Conservation (phyloP, 1,140 invertebrate species). For the Drosophila ogumai region DNA sequence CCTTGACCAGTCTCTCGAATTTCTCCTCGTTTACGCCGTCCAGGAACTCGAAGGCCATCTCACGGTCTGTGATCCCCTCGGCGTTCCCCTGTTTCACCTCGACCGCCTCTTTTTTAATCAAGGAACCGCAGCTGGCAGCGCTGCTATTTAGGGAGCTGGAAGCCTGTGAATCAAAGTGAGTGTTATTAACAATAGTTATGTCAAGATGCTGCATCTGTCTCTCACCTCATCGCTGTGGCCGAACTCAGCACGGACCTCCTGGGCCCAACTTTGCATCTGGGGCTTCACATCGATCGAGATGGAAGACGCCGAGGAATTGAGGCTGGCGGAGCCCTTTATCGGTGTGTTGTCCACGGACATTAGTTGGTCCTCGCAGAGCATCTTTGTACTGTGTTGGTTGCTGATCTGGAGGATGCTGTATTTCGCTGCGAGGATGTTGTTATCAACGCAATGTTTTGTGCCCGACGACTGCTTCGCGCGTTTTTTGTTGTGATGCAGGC, state of each 20-base stretch:
- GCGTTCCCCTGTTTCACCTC: constrained; percentile 26
- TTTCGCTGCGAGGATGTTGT: constrained; percentile 12
- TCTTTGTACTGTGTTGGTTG: constrained; percentile 17
- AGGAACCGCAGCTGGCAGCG: constrained; percentile 33
- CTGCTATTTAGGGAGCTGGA: constrained; percentile 71
- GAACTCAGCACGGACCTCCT: constrained; percentile 67
- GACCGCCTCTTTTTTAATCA: constrained; percentile 29
- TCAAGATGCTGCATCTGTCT: too few relatives aligned
- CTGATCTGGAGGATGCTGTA: constrained; percentile 22
- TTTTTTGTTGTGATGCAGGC: constrained; percentile 47
- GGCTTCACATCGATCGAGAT: constrained; percentile 67
- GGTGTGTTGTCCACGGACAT: constrained; percentile 67
- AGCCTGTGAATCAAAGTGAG: constrained; percentile 18
- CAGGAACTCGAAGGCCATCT: constrained; percentile 76
- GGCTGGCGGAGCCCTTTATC: constrained; percentile 51
- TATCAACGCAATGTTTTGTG: constrained; percentile 16
- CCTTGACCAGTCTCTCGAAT: constrained; percentile 77
- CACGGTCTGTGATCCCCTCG: constrained; percentile 36
- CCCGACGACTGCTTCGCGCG: constrained; percentile 27
- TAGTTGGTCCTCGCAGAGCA: constrained; percentile 65
- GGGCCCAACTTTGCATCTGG: constrained; percentile 59
- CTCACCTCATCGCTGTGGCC: constrained; percentile 71
- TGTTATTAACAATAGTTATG: not conserved
- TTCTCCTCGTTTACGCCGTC: constrained; percentile 80
- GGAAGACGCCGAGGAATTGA: constrained; percentile 67